Evolutionary conservation across 53 echinoderm and acorn worm genomes (phyloP), one percentile per base, ranked within the genome.

Genomic region (Luidia sarsii): DNA sequence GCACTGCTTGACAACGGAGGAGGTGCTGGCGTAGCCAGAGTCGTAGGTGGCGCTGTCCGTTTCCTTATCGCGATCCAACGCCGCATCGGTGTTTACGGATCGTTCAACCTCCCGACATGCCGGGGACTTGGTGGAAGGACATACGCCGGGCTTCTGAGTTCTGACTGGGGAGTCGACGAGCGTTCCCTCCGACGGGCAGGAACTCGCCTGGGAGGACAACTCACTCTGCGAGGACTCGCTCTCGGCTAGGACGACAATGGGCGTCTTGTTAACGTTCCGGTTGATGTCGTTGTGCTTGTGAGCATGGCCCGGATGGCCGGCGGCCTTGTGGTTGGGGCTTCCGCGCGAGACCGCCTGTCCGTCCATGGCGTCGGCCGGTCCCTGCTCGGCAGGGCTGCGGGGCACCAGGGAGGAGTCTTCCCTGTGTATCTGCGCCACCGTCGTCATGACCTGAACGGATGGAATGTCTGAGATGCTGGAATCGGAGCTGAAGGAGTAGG

Each of bases 381-480:
- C 87, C 34, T 72, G 56, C 43, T 66, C 66, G 18, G 48, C 14
- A 4, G 39, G 29, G 51, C 50, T 70, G 30, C 54, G 69, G 5
- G 24, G 56, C 19, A 65, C 70, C 25, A 89, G 54, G 9, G 87
- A 52, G 14, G 90, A 90, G 41, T 93, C 93, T 51, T 93, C 93
- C 0, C 93, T 71, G 48, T 93, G 93, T 3, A 93, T 84, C 53
- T 84, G 83, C 3, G 90, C 93, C n/a, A 84, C 87, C 33, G 93
- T 93, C 16, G 90, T 90, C 48, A 93, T 80, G 39, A 82, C 83
- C 39, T 86, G 83, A 38, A 86, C 87, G 21, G 86, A 82, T 67
- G 85, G 86, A 38, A 72, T 71, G 66, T 84, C 90, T 22, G 74
- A 69, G 27, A 87, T 46, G 81, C 71, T 81, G 29, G 87, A 80